Evolutionary conservation across 2,888 invertebrate species (phyloP), one percentile per base, ranked within the genome.

Genomic region (Drosophila melanosoma): DNA sequence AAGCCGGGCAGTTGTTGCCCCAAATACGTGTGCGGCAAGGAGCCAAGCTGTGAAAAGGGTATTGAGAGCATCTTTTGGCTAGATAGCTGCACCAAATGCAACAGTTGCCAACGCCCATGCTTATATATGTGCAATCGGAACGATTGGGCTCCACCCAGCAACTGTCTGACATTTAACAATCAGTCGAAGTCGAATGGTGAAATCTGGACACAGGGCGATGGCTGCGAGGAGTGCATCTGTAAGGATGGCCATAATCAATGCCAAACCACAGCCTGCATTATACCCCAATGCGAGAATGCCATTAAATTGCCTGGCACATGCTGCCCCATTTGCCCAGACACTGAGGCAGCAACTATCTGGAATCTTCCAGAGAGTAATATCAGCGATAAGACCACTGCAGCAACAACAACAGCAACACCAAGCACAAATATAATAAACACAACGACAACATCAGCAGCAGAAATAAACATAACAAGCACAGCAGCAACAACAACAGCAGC

Each of bases 1-100:
- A 36, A 68, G 20, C 93, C 93, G 0, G 93, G 92, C 29, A 94
- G 93, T 79, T 94, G 94, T 79, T 94, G 94, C 70, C 93, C 94
- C 1, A 92, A 92, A 11, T 94, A 93, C 81, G 85, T 92, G 35
- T 93, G 93, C 68, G 94, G 94, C 75, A 49, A 63, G 3, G 73
- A 83, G 53, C 77, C 81, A 2, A n/a, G 61, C 4, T 90, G 90
- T 35, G 91, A 92, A 2, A 29, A 83, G 83, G 90, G 75, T 35
- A 3, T 26, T 38, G 40, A 65, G 67, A 23, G 45, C 15, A 59
- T 26, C 20, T 83, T 71, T 17, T 87, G 85, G 54, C 33, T 2
- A 6, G 33, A 66, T 11, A 45, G 23, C 0, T 93, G 92, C 68
- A 78, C 54, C 4, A 83, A 83, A 40, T 92, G 92, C 72, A 78